phyloP scores from a whole-genome alignment of 2,888 invertebrate genomes.

The Norana najaformis region DNA sequence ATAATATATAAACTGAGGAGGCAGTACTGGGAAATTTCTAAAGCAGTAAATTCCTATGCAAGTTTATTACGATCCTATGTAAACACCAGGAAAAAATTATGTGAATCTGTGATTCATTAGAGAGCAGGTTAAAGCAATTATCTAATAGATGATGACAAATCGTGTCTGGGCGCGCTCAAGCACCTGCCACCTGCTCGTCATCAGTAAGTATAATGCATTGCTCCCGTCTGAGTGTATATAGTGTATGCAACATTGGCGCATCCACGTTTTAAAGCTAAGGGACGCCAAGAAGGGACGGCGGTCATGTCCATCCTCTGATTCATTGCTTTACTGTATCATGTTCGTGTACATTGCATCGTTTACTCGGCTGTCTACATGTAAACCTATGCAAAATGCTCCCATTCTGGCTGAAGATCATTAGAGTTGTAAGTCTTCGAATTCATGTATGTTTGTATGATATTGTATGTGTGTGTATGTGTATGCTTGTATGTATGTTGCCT shows the following conservation, averaged over 20 bases:
- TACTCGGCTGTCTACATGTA: too few relatives aligned
- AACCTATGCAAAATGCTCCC: too few relatives aligned
- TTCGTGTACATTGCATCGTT: too few relatives aligned
- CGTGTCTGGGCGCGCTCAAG: neutral
- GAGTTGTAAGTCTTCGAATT: too few relatives aligned
- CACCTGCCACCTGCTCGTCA: slow-evolving; percentile 13
- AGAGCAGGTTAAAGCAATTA: neutral
- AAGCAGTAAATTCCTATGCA: neutral
- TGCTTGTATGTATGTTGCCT: too few relatives aligned
- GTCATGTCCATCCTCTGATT: neutral
- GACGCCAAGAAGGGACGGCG: neutral
- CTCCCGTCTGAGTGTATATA: neutral
- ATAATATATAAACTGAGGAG: neutral
- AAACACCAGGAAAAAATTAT: neutral
- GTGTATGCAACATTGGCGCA: neutral
- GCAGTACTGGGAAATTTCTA: neutral
- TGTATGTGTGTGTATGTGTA: too few relatives aligned
- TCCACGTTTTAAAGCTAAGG: too few relatives aligned
- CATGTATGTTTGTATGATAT: too few relatives aligned
- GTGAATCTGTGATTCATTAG: neutral
- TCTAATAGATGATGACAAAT: neutral
- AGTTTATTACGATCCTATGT: neutral
- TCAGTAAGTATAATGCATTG: neutral
- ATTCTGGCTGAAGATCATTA: too few relatives aligned
- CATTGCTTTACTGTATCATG: too few relatives aligned